Evolutionary conservation across 2,888 invertebrate genomes (phyloP), one percentile per base, ranked within the genome.

Genomic region (Pimpla rufipes): DNA sequence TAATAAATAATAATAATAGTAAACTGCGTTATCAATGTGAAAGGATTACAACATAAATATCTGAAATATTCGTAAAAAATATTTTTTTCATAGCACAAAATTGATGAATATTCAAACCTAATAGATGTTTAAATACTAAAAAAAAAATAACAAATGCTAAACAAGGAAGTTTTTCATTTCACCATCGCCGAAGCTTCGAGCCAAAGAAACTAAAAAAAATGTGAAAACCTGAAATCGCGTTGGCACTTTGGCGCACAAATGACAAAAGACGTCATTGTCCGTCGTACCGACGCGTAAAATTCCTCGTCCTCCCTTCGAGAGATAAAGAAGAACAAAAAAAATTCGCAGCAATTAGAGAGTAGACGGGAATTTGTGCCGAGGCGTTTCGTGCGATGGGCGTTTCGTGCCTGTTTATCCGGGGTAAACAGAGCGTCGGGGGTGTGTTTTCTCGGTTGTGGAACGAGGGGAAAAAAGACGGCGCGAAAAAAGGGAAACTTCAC

Each of bases 371-470:
- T 42, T 45, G 67, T 52, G 16, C 13, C 40, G 23, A 79, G 79
- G 79, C 55, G 83, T 29, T 29, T 29, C 71, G 67, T 79, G 76
- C 73, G 57, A 42, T 81, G 75, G 70, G 82, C 83, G 80, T 81
- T 80, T 40, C 76, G 59, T 66, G 40, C 40, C 66, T 90, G 85
- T 89, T 90, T 90, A 88, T 87, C 70, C 84, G 76, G 80, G 74
- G 86, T 85, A 89, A 90, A 89, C 85, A 88, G 71, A 74, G 71
- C 70, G 21, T 64, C 10, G 73, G 80, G 78, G 70, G 67, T 81
- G 84, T 85, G 84, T 86, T 83, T 83, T 79, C 42, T 78, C 84
- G 77, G 66, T 55, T 42, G 70, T 55, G 77, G 66, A 64, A 57
- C 21, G 64, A n/a, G 18, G 16, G 52, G 45, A 35, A 55, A 47